Percentiles rank a stretch among this genome's conserved stretches.
Evolutionary conservation across 2,797 vertebrate genomes (phyloP).

Genomic region (Sorex maritimensis): DNA sequence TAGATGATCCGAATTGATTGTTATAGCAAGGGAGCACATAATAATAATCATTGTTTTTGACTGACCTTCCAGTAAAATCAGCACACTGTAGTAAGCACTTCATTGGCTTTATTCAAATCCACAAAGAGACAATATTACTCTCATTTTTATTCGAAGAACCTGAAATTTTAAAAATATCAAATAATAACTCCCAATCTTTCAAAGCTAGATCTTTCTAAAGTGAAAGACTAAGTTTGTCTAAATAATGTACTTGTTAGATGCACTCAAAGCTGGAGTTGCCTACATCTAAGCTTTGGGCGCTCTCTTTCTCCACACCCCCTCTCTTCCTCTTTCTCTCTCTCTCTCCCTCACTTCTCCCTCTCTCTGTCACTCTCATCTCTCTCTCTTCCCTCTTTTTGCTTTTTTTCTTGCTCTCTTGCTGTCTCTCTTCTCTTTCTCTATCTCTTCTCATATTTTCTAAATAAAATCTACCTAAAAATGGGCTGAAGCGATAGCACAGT

Average conservation of each 20-base stretch:
- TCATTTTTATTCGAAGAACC: conserved; percentile 4
- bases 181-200: neutral
- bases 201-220: conserved; percentile 44
- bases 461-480: no score
- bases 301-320: no score
- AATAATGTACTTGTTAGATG: neutral
- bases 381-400: no score
- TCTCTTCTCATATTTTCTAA: no score
- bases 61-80: conserved; percentile 1
- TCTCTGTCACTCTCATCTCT: no score
- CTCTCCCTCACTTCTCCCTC: no score
- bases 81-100: neutral
- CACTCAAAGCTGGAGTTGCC: no score
- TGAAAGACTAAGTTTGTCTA: neutral
- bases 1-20: neutral
- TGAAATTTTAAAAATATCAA: conserved; percentile 48
- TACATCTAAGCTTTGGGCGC: no score
- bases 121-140: neutral
- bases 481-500: no score
- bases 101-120: neutral
- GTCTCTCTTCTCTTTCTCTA: no score
- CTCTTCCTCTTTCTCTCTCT: no score
- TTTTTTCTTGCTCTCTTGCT: no score
- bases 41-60: neutral
- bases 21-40: neutral